Base-by-base conservation (phyloP, 2,797 vertebrate species). In the Heliangelus exortis region DNA sequence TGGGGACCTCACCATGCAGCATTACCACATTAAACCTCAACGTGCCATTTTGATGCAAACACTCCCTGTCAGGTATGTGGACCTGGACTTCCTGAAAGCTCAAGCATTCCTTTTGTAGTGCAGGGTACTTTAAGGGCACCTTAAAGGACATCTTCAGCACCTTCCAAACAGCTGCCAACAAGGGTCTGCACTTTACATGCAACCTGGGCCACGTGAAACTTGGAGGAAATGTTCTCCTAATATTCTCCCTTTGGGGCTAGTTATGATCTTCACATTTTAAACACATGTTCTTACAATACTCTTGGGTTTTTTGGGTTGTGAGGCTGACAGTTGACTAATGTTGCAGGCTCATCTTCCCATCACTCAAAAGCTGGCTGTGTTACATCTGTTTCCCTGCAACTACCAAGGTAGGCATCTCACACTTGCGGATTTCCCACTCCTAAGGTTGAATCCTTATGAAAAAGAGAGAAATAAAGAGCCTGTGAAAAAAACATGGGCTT, bases 231-330 rank as follows among this genome's bases (percentile, higher is more conserved):
- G 29, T 20, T 43, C 61, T 58, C 33, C 48, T 15, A 5, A 6
- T 2, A 3, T 2, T 41, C 34, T 63, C 54, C 26, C 29, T 68
- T 9, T 63, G 15, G 9, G 50, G 53, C 50, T 80, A 81, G 41
- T 8, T 36, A 45, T 11, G 65, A 51, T 14, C 51, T 41, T 29
- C 57, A 28, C 16, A 21, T 3, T 16, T 28, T 16, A 81, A 59
- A 43, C 19, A 51, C 12, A 4, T 7, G 9, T 16, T 53, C 45
- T 28, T 22, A 18, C 29, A 75, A 51, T 26, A 48, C 25, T 55
- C 31, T 18, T 12, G 3, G 51, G 53, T 29, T 31, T 19, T 36
- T 0, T 1, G 45, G 12, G 16, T 1, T 28, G 45, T n/a, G 34
- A 45, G 43, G 22, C 72, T 36, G n/a, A 68, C n/a, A 75, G 39